A percentile compares a stretch with the other conserved stretches of the same genome.
These are phyloP conservation scores for Aythya baeri DNA, from an alignment of 2,113 vertebrate genomes.

Conservation along the genomic window DNA sequence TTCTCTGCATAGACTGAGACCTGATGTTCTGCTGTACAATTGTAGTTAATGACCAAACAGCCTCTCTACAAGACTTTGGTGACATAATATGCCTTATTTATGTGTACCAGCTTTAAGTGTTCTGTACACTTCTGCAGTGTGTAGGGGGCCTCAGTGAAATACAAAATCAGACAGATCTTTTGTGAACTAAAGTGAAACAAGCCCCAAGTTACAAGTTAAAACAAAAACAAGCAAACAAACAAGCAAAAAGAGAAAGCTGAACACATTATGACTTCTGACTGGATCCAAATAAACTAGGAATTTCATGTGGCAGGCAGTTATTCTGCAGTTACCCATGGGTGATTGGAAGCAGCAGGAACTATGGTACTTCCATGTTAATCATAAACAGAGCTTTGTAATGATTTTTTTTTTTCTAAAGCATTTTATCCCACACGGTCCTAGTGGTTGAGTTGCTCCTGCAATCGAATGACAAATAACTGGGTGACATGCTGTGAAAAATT, in stretches of 20 bases:
- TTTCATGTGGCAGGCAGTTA: background rate
- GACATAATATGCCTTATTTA: background rate
- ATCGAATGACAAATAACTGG: constrained; percentile 38
- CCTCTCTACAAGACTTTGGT: background rate
- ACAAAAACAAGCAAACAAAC: background rate
- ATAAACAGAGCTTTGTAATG: background rate
- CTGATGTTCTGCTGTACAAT: background rate
- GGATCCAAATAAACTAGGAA: background rate
- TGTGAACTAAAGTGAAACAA: background rate
- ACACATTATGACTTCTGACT: constrained; percentile 9
- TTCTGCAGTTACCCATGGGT: background rate
- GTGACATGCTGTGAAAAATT: constrained; percentile 41
- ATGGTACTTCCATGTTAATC: background rate
- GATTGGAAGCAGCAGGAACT: constrained; percentile 4
- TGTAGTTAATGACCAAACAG: background rate
- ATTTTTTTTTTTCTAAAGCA: constrained; percentile 1
- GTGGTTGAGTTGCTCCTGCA: constrained; percentile 33
- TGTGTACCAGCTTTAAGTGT: background rate
- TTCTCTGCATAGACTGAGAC: background rate
- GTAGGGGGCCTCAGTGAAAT: background rate
- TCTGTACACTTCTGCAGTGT: background rate
- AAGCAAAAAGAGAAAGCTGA: background rate
- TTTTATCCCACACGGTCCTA: constrained; percentile 40
- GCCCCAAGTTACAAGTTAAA: background rate
- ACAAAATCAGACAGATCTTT: background rate